A percentile compares a stretch with the other conserved stretches of the same genome.
These are phyloP conservation scores for Chiloscyllium plagiosum DNA, from an alignment of 2,113 vertebrate genomes.

Conservation along the genomic window DNA sequence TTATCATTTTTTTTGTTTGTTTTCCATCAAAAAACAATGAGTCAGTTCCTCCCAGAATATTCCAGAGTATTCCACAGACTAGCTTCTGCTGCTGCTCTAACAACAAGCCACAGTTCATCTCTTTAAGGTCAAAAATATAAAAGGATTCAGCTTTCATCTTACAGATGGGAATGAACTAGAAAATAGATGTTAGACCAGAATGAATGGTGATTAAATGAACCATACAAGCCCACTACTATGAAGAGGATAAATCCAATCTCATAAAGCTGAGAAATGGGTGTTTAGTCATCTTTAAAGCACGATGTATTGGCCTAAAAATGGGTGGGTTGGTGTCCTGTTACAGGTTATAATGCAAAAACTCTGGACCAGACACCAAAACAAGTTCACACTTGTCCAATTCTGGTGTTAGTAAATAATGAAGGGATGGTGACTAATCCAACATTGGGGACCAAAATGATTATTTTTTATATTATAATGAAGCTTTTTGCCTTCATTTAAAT, in stretches of 20 bases:
- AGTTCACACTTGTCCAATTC: background rate
- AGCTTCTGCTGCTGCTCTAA: background rate
- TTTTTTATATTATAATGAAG: background rate
- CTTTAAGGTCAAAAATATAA: background rate
- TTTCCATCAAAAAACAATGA: slow-evolving; percentile 22
- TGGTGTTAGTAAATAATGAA: background rate
- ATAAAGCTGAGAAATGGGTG: background rate
- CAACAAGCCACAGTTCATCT: slow-evolving; percentile 7
- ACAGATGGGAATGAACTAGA: background rate
- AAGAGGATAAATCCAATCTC: background rate
- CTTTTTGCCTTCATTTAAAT: background rate
- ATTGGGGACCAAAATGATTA: background rate
- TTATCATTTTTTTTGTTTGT: background rate
- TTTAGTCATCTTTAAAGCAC: background rate
- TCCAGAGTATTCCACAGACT: background rate
- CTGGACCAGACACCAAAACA: background rate
- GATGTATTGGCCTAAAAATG: background rate
- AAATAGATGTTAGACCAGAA: background rate
- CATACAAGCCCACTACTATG: background rate
- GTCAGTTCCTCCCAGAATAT: slow-evolving; percentile 15
- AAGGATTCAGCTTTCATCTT: slow-evolving; percentile 30
- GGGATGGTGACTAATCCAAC: background rate
- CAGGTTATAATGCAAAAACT: background rate
- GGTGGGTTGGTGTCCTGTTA: background rate
- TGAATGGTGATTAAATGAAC: background rate